Conservation (phyloP, 2,113 vertebrate species). For the Saguinus midas region DNA sequence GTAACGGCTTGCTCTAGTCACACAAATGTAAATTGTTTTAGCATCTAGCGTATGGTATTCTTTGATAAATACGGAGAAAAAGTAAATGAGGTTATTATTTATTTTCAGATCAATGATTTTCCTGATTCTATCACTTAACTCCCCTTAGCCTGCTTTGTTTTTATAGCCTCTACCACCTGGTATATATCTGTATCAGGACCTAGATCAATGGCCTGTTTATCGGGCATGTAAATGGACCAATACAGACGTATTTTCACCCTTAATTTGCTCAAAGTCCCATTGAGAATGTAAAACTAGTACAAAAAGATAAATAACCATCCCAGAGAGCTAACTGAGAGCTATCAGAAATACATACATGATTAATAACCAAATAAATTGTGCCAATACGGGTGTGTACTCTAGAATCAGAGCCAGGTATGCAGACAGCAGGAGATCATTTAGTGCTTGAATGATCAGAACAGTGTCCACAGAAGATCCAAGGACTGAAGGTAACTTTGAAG, state of each 20-base stretch:
- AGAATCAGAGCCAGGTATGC: background rate
- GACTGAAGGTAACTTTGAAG: background rate
- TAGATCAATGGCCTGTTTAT: background rate
- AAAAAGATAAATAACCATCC: background rate
- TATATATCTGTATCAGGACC: background rate
- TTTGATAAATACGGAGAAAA: constrained; percentile 15
- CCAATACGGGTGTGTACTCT: background rate
- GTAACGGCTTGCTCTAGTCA: background rate
- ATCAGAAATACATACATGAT: background rate
- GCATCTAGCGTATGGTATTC: background rate
- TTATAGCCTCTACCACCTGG: background rate
- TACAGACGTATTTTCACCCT: background rate
- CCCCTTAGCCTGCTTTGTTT: background rate
- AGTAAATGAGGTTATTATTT: background rate
- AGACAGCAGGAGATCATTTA: no score
- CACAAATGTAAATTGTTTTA: background rate
- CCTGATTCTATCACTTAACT: background rate
- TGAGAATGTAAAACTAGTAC: background rate
- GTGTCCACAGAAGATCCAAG: background rate
- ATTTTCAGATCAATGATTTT: background rate
- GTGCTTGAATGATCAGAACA: background rate
- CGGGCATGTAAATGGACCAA: background rate
- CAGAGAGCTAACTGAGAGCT: background rate
- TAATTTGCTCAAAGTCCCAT: background rate
- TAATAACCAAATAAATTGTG: background rate